Base-by-base conservation (phyloP, 2,797 vertebrate genomes). In the Hapalemur alaotrensis region DNA sequence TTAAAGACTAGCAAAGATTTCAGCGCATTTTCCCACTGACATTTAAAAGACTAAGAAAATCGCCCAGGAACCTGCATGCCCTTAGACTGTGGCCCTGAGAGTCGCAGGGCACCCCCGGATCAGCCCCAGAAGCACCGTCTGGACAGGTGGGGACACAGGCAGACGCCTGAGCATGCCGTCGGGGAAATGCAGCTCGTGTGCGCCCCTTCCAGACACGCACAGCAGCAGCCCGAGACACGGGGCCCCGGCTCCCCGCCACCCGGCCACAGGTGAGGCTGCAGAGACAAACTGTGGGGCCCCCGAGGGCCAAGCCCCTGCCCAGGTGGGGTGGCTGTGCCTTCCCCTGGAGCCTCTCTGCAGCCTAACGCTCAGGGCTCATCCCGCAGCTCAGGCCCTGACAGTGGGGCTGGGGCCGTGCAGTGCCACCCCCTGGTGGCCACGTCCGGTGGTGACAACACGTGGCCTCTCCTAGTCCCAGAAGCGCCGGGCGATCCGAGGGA, bases 351-450 rank as follows among this genome's bases (percentile, higher is more conserved):
- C 79, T n/a, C 65, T 25, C 38, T 43, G 32, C 70, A 79, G 18
- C 43, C 20, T 30, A 35, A 38, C 70, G 41, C 35, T 10, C 11
- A 30, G 35, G 15, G 25, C 11, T 46, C n/a, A 12, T 46, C n/a
- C 1, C 35, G 1, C 48, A 22, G 57, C 78, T 38, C 14, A 9
- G n/a, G 38, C 22, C 35, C 17, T 1, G 41, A 32, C 50, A 2
- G 23, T 7, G 1, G 2, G 3, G 70, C 32, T 2, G 30, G 48
- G 52, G 25, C 18, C 15, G 2, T 5, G 52, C 82, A 8, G 63
- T 14, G 59, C 92, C 63, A 7, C 94, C 93, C 89, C 67, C 61
- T 70, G 4, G 83, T 76, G 96, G 96, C 50, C 63, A 28, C 6
- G 4, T 7, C 7, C 25, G 41, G 28, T 22, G 12, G 46, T 41